A percentile compares a stretch with the other conserved stretches of the same genome.
Evolutionary conservation across 2,797 vertebrate species (phyloP).

Genomic region (Neosilurus hyrtlii): DNA sequence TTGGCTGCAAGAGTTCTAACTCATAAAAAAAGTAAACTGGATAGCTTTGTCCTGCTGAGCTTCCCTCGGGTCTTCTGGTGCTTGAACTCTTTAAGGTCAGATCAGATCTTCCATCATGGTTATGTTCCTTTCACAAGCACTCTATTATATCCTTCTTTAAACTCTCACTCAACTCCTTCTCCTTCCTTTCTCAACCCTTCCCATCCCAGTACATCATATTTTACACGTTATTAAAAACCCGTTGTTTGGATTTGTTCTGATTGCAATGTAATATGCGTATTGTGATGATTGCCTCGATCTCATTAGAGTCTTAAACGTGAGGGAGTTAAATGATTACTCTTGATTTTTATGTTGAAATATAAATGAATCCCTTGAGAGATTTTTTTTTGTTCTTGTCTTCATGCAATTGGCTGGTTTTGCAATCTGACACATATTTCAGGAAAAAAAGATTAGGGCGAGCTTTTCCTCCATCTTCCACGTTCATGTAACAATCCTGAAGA

Average conservation of each 20-base stretch:
- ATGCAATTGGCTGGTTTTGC: background rate
- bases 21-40: background rate
- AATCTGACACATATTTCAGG: background rate
- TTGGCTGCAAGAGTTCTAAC: background rate
- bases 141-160: background rate
- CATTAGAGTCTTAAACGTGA: background rate
- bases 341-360: slow-evolving; percentile 24
- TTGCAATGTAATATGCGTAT: background rate
- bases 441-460: background rate
- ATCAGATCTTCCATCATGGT: background rate
- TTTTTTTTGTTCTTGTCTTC: background rate
- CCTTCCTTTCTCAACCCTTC: background rate
- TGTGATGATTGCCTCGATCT: background rate
- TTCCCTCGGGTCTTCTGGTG: background rate
- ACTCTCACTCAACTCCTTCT: background rate
- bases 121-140: background rate
- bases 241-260: background rate
- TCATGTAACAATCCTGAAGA: background rate
- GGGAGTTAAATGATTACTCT: background rate
- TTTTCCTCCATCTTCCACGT: background rate
- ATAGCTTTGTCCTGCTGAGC: background rate
- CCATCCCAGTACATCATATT: background rate
- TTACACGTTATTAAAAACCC: background rate
- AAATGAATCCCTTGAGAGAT: slow-evolving; percentile 14
- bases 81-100: background rate